Evolutionary conservation across 2,888 invertebrate species (phyloP), one percentile per base, ranked within the genome.

Genomic region (Lasius platythorax): DNA sequence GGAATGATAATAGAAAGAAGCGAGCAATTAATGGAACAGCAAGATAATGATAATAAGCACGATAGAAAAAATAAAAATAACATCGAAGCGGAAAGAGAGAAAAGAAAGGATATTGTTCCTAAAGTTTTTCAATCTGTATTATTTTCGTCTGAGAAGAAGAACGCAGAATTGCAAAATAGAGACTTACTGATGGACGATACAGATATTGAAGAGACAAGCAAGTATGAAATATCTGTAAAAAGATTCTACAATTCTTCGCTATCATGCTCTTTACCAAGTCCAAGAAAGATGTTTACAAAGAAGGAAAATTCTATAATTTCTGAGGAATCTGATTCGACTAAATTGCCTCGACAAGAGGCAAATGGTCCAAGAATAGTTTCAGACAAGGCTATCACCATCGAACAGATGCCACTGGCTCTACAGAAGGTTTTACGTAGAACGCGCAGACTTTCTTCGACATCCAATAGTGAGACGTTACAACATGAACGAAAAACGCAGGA

Each of bases 361-460:
- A 90, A 87, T 56, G 75, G 83, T 4, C 93, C 94, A 2, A 92
- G 91, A 90, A 87, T 94, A 58, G 87, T 94, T 82, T 94, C 94
- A 0, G 91, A 92, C 82, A 86, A 93, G 85, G 83, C 93, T 40
- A 91, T 94, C 53, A 91, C 91, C 43, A 84, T 87, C 23, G 92
- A 93, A 81, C 91, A 94, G 72, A 92, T 94, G 74, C 91, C 94
- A 15, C 82, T 79, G 0, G 87, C 87, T 2, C 73, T 93, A 43
- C 89, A 91, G 33, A 90, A 91, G 37, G 89, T 90, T 33, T 50
- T 94, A 5, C 90, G 18, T 12, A 11, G 40, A 63, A 15, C 33
- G 8, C 79, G 12, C 4, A 9, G 15, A 40, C 23, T 66, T 46
- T 23, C 64, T 9, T 40, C 53, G 8, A 43, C 37, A 33, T 64